Base-by-base conservation (phyloP, 1,140 invertebrate species). In the Choristoneura fumiferana region DNA sequence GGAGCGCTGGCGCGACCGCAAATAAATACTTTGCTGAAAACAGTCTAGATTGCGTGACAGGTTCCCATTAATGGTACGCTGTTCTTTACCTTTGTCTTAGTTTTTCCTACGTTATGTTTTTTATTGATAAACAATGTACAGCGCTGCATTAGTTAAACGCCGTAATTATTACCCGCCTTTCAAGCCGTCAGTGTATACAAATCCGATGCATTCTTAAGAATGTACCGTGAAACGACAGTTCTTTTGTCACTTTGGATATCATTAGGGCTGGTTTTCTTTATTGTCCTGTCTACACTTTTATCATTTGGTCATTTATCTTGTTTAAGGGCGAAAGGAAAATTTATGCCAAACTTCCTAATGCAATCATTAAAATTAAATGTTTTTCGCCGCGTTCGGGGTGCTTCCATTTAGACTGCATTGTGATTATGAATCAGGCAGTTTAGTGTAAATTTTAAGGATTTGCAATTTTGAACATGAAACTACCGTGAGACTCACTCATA, bases 31-130 rank as follows among this genome's bases (percentile, higher is more conserved):
- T 49, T 29, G 43, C 29, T 8, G 22, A 49, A 49, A 49, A 49
- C 43, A 29, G 43, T 33, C 10, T 29, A 5, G 1, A 49, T 49
- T 22, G 43, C 43, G 43, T 49, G 43, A 49, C 43, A n/a, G 22
- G 22, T 4, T 12, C 18, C 43, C 43, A 49, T 49, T 49, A 49
- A 49, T 12, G 12, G 43, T 22, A n/a, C 43, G 67, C 60, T 67
- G 71, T 79, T 75, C 72, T 68, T 75, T 72, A 58, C 56, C 64
- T 62, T 69, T 67, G 69, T 66, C 69, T 75, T 71, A 69, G 61
- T 65, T 76, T 73, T 60, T 63, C 65, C 62, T 56, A 58, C 34
- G 60, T 55, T 66, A 61, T 65, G 36, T 66, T 60, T 45, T 71
- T 49, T 12, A 6, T 49, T 49, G 0, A 1, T 1, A 12, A 29